Conservation (phyloP, 2,113 vertebrate genomes). For the Heterocephalus glaber region DNA sequence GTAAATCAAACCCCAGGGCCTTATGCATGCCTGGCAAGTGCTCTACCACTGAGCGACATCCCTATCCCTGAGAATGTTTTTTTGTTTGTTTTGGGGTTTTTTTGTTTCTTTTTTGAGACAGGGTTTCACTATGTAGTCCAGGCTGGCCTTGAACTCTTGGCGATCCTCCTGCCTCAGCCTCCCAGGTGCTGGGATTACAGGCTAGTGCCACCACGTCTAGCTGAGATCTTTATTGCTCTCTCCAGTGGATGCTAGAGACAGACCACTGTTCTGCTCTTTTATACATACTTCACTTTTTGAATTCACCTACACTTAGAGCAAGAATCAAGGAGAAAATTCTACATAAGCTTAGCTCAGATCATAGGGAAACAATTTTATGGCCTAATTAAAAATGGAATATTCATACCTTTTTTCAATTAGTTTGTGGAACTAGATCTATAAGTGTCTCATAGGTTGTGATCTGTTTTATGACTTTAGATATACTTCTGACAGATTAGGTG, state of each 20-base stretch:
- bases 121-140: not conserved
- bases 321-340: not conserved
- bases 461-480: constrained; percentile 17
- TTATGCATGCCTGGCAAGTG: not conserved
- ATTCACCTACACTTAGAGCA: not conserved
- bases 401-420: constrained; percentile 39
- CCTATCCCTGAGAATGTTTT: not conserved
- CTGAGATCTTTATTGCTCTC: not conserved
- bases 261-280: not conserved
- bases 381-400: constrained; percentile 16
- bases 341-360: not conserved
- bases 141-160: not conserved
- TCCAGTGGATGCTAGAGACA: constrained; percentile 15
- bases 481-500: not conserved
- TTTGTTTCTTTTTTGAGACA: not conserved
- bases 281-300: constrained; percentile 32
- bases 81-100: not conserved
- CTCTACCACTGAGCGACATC: not conserved
- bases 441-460: not conserved
- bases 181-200: not conserved
- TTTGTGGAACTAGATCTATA: not conserved
- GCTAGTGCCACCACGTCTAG: not conserved
- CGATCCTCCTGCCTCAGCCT: not conserved
- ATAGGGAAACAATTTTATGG: constrained; percentile 9
- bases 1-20: not conserved